These are phyloP conservation scores for Fregata magnificens DNA, from an alignment of 2,113 vertebrate species.

Conservation along the genomic window DNA sequence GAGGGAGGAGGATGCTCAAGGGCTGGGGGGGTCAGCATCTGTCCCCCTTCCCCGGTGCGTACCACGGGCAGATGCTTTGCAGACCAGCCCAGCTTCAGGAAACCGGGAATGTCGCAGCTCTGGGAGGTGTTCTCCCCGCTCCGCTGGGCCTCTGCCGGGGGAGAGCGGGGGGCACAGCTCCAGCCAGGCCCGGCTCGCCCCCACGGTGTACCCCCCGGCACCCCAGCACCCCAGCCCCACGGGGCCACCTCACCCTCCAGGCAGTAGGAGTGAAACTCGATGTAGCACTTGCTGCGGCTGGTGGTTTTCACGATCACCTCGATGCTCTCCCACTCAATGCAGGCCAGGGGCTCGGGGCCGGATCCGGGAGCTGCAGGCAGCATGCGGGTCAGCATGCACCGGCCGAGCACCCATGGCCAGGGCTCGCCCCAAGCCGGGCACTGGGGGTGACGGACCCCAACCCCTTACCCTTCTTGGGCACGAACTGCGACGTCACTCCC, in stretches of 20 bases:
- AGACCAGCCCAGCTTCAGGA: slow-evolving; percentile 85
- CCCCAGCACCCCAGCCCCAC: accelerated
- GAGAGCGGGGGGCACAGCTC: neutral
- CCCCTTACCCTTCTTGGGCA: slow-evolving; percentile 78
- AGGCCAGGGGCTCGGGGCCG: slow-evolving; percentile 64
- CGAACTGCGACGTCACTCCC: slow-evolving; percentile 76
- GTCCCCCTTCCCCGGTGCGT: neutral
- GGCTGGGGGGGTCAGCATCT: accelerated
- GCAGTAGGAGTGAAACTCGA: slow-evolving; percentile 85
- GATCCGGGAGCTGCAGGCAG: slow-evolving; percentile 57
- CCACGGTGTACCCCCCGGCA: accelerated
- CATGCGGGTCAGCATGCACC: accelerated
- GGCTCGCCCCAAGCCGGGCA: accelerated
- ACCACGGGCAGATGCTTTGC: slow-evolving; percentile 86
- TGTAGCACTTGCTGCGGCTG: slow-evolving; percentile 86
- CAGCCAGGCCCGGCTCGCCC: accelerated
- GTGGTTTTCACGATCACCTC: slow-evolving; percentile 86
- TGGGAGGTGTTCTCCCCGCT: slow-evolving; percentile 84
- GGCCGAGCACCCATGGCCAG: accelerated
- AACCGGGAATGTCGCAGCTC: slow-evolving; percentile 80
- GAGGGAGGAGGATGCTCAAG: neutral
- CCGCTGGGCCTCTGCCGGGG: slow-evolving; percentile 73
- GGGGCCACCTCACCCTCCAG: slow-evolving; percentile 65
- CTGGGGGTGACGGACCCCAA: neutral
- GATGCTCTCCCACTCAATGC: slow-evolving; percentile 81